phyloP scores from a whole-genome alignment of 2,797 vertebrate species.

The Chelidonichthys spinosus region DNA sequence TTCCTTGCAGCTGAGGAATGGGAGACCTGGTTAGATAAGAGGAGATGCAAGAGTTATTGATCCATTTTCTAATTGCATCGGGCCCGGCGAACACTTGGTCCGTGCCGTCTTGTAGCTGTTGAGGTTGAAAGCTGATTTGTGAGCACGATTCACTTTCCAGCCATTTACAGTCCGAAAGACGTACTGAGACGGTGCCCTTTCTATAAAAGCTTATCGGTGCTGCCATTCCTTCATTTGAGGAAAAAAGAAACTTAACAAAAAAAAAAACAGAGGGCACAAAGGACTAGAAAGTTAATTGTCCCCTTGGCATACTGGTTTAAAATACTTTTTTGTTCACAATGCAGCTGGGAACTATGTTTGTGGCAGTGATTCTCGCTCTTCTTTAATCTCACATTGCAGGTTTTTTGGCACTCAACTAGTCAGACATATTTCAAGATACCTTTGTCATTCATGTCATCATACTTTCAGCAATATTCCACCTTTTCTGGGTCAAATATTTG shows the following conservation, averaged over 20 bases:
- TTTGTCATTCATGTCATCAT: background rate
- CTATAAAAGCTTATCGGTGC: background rate
- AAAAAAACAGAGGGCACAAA: slow-evolving; percentile 10
- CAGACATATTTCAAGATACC: background rate
- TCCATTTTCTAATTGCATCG: slow-evolving; percentile 54
- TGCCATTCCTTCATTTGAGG: slow-evolving; percentile 6
- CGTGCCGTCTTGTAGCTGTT: slow-evolving; percentile 24
- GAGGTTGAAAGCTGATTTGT: slow-evolving; percentile 28
- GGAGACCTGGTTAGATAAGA: slow-evolving; percentile 24
- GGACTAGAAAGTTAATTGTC: slow-evolving; percentile 20
- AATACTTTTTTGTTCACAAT: slow-evolving; percentile 20
- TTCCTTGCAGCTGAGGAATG: slow-evolving; percentile 38
- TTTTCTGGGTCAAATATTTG: background rate
- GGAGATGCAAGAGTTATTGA: slow-evolving; percentile 54
- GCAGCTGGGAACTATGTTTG: background rate
- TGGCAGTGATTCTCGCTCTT: background rate
- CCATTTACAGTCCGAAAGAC: slow-evolving; percentile 13
- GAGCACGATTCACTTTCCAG: slow-evolving; percentile 31
- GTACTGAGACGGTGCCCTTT: slow-evolving; percentile 9
- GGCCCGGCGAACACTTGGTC: slow-evolving; percentile 46
- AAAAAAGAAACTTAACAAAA: background rate
- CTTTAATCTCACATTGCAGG: background rate
- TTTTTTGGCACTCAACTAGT: background rate
- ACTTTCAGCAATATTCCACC: background rate
- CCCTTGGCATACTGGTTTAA: slow-evolving; percentile 28